These are phyloP conservation scores for Bubo blakistoni DNA, from an alignment of 2,113 vertebrate species.

Conservation along the genomic window DNA sequence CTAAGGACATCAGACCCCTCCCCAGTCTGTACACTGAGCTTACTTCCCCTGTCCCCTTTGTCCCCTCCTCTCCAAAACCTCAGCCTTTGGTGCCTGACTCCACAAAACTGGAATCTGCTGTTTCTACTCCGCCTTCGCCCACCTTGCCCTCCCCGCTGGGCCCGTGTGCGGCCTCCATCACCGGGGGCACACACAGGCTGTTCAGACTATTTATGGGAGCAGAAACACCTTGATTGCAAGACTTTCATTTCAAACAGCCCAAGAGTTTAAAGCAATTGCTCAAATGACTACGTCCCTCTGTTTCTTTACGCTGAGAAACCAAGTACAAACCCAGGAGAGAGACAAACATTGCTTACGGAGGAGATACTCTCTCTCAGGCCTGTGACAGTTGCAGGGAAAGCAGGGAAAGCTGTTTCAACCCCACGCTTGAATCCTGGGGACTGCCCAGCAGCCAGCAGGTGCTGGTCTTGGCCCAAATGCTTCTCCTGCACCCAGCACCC, in stretches of 20 bases:
- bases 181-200: not conserved
- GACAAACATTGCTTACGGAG: rapidly evolving
- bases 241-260: not conserved
- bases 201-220: not conserved
- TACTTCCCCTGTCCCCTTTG: not conserved
- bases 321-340: not conserved
- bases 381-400: rapidly evolving
- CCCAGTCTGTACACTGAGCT: too few relatives aligned
- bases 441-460: not conserved
- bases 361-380: not conserved
- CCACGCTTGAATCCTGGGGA: not conserved
- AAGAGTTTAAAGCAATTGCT: not conserved
- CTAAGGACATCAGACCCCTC: not conserved
- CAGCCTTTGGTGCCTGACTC: not conserved
- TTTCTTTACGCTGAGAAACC: not conserved
- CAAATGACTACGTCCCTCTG: not conserved
- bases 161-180: rapidly evolving
- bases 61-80: not conserved
- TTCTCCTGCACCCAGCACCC: not conserved
- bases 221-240: not conserved
- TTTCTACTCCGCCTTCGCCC: not conserved
- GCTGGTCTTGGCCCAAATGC: not conserved
- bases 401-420: not conserved
- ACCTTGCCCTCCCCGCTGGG: rapidly evolving
- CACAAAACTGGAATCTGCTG: rapidly evolving